These are phyloP conservation scores for Pocillopora damicornis DNA, from an alignment of 64 coral and sea anemone genomes.

Conservation along the genomic window DNA sequence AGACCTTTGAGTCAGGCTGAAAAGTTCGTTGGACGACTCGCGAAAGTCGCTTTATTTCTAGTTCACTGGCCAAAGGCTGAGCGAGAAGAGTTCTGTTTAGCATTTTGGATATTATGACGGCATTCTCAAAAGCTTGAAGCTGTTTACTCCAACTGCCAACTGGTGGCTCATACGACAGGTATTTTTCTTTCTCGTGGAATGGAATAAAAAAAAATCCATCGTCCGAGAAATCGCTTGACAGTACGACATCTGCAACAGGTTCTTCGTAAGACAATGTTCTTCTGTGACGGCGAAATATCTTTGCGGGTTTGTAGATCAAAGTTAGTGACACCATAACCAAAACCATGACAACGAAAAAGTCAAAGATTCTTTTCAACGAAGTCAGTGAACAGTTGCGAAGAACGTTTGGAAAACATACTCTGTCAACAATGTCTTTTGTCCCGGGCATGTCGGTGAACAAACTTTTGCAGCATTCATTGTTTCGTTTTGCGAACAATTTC, in stretches of 20 bases:
- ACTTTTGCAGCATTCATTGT: conserved; percentile 1
- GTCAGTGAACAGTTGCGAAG: conserved; percentile 28
- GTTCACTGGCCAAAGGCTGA: conserved; percentile 65
- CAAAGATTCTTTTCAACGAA: conserved; percentile 56
- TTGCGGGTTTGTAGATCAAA: conserved; percentile 57
- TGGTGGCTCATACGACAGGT: conserved; percentile 77
- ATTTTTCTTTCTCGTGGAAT: conserved; percentile 39
- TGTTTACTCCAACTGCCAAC: conserved; percentile 84
- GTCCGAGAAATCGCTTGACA: conserved; percentile 51
- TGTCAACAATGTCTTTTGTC: conserved; percentile 2
- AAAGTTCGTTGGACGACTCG: conserved; percentile 23
- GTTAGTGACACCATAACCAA: conserved; percentile 51
- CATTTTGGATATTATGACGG: conserved; percentile 69
- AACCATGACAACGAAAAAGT: conserved; percentile 51
- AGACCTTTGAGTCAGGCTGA: conserved; percentile 38
- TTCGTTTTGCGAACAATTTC: neutral
- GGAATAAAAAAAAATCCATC: conserved; percentile 68
- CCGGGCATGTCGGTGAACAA: conserved; percentile 7
- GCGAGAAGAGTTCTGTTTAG: conserved; percentile 76
- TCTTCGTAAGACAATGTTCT: conserved; percentile 9
- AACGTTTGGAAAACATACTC: neutral
- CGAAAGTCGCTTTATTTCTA: conserved; percentile 46
- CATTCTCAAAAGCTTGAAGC: conserved; percentile 77
- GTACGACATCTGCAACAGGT: neutral
- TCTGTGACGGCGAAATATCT: conserved; percentile 44